These are phyloP conservation scores for Sapajus apella DNA, from an alignment of 2,113 vertebrate species.

Conservation along the genomic window DNA sequence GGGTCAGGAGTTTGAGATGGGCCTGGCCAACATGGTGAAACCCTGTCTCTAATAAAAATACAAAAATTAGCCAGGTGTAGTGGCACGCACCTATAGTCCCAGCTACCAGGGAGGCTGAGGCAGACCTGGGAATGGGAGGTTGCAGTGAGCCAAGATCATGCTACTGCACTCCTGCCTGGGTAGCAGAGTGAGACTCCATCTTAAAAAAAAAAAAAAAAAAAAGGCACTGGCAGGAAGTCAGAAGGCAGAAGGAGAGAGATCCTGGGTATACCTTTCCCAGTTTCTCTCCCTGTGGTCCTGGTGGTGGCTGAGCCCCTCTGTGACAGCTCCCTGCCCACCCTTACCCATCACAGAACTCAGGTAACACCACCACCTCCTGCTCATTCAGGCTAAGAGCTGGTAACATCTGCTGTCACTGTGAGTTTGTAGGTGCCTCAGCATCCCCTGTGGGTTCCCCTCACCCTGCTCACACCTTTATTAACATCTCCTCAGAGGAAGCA, in stretches of 20 bases:
- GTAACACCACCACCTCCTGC: background rate
- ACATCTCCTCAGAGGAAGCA: background rate
- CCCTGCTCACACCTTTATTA: background rate
- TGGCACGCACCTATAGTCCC: no score
- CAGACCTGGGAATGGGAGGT: no score
- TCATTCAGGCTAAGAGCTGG: background rate
- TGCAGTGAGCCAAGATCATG: no score
- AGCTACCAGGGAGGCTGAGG: no score
- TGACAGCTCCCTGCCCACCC: background rate
- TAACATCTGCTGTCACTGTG: background rate
- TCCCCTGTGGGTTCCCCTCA: background rate
- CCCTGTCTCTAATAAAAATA: no score
- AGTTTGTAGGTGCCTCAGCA: background rate
- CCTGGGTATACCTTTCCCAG: background rate
- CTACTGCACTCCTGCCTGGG: no score
- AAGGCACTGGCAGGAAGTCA: background rate
- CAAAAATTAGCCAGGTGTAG: no score
- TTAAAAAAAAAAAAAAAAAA: background rate
- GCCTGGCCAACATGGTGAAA: no score
- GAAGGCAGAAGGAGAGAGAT: background rate
- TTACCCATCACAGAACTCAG: background rate
- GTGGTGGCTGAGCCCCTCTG: accelerated
- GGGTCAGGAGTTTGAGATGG: no score
- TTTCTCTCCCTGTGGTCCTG: background rate
- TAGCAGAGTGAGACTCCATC: no score